A percentile compares a stretch with the other conserved stretches of the same genome.
Conservation (phyloP, 2,113 vertebrate species). For the Paralichthys olivaceus region DNA sequence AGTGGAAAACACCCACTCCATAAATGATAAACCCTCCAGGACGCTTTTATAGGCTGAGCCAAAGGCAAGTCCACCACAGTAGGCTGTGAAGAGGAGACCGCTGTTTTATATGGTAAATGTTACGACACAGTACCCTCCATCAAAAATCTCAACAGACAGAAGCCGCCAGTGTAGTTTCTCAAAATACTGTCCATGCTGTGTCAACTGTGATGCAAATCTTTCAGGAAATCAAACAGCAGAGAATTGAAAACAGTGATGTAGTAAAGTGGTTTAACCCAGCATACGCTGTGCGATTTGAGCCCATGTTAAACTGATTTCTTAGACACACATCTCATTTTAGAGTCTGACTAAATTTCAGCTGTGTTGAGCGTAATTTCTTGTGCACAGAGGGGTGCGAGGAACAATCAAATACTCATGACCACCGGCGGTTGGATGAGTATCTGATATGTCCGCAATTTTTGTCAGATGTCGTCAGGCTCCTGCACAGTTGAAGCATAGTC, state of each 20-base stretch:
- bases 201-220: background rate
- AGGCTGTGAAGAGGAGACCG: conserved; percentile 32
- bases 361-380: too few species aligned
- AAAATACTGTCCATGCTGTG: background rate
- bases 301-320: too few species aligned
- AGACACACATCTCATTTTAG: too few species aligned
- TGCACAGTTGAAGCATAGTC: too few species aligned
- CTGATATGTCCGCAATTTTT: too few species aligned
- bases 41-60: conserved; percentile 58
- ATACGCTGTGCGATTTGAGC: too few species aligned
- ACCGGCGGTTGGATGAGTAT: too few species aligned
- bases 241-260: background rate
- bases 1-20: conserved; percentile 65
- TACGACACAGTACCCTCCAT: conserved; percentile 46
- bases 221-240: background rate
- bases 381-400: too few species aligned
- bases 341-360: too few species aligned
- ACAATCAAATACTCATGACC: too few species aligned
- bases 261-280: background rate
- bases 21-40: conserved; percentile 64
- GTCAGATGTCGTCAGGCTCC: too few species aligned
- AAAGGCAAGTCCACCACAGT: conserved; percentile 43
- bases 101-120: conserved; percentile 55
- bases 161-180: background rate
- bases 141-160: conserved; percentile 31